Conservation (phyloP, 1,140 invertebrate species). For the Chlorops oryzae region DNA sequence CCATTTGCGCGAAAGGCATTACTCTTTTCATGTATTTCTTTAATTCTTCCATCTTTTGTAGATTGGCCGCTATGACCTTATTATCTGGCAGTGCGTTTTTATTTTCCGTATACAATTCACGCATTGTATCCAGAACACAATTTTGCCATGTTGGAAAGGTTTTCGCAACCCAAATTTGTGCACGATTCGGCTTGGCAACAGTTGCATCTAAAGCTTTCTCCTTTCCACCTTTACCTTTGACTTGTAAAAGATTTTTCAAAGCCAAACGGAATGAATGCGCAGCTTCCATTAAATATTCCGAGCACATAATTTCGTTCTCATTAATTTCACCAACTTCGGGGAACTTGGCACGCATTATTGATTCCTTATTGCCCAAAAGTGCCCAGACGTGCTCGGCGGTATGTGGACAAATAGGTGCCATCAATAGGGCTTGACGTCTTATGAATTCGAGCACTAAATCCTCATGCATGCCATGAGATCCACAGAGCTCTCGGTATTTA, state of each 20-base stretch:
- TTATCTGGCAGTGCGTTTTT: slow-evolving; percentile 76
- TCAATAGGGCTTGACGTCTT: slow-evolving; percentile 75
- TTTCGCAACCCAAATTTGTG: slow-evolving; percentile 87
- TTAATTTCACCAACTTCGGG: slow-evolving; percentile 69
- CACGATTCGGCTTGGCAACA: slow-evolving; percentile 62
- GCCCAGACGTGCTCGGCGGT: slow-evolving; percentile 88
- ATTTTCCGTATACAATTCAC: slow-evolving; percentile 59
- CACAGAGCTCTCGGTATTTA: slow-evolving; percentile 83
- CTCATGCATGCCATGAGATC: slow-evolving; percentile 61
- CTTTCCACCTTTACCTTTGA: slow-evolving; percentile 56
- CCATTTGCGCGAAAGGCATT: slow-evolving; percentile 94
- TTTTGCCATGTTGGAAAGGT: slow-evolving; percentile 92
- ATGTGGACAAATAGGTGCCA: slow-evolving; percentile 96
- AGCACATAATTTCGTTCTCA: slow-evolving; percentile 69
- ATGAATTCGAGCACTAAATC: slow-evolving; percentile 80
- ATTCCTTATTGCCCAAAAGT: slow-evolving; percentile 63
- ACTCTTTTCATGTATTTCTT: slow-evolving; percentile 94
- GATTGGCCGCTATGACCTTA: slow-evolving; percentile 72
- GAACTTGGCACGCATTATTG: slow-evolving; percentile 77
- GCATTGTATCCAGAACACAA: slow-evolving; percentile 75
- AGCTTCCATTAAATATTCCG: slow-evolving; percentile 82
- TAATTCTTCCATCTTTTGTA: slow-evolving; percentile 67
- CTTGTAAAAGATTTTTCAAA: slow-evolving; percentile 66
- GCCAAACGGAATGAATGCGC: slow-evolving; percentile 86
- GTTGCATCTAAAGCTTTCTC: slow-evolving; percentile 55